These are phyloP conservation scores for Semotilus atromaculatus DNA, from an alignment of 2,797 vertebrate genomes.

Conservation along the genomic window DNA sequence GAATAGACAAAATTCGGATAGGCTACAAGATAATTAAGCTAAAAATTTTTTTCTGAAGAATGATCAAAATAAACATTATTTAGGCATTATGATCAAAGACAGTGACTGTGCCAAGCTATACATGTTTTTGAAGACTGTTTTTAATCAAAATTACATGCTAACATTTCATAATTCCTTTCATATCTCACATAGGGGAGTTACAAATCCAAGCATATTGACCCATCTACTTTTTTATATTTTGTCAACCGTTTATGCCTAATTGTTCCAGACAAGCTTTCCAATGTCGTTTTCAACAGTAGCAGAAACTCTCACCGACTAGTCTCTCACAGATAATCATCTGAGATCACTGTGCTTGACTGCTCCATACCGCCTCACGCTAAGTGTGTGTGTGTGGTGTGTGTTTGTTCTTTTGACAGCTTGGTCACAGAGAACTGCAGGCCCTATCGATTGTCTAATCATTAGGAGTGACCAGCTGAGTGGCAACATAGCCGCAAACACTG, in stretches of 20 bases:
- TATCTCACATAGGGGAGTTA: constrained; percentile 6
- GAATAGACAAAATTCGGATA: constrained; percentile 5
- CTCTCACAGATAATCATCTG: constrained; percentile 32
- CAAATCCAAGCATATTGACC: constrained; percentile 14
- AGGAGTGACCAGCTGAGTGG: constrained; percentile 67
- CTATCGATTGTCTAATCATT: constrained; percentile 76
- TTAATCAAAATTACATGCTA: constrained; percentile 29
- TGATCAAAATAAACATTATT: constrained; percentile 35
- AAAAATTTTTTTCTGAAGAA: constrained; percentile 31
- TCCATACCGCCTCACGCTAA: constrained; percentile 28
- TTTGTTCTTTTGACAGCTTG: constrained; percentile 66
- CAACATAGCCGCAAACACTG: constrained; percentile 70
- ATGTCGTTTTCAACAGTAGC: constrained; percentile 31
- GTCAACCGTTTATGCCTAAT: constrained; percentile 8
- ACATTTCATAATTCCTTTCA: constrained; percentile 5
- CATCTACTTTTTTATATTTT: constrained; percentile 17
- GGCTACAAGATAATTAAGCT: constrained; percentile 23
- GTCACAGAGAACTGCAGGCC: constrained; percentile 68
- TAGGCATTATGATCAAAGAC: constrained; percentile 32
- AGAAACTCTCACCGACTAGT: constrained; percentile 33
- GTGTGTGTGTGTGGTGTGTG: constrained; percentile 42
- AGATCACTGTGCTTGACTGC: constrained; percentile 19
- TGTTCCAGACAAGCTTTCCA: constrained; percentile 26
- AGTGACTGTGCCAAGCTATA: background rate
- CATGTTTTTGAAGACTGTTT: background rate